Percentiles rank a stretch among this genome's conserved stretches.
These are phyloP conservation scores for Calameuta filiformis DNA, from an alignment of 2,888 invertebrate genomes.

Conservation along the genomic window DNA sequence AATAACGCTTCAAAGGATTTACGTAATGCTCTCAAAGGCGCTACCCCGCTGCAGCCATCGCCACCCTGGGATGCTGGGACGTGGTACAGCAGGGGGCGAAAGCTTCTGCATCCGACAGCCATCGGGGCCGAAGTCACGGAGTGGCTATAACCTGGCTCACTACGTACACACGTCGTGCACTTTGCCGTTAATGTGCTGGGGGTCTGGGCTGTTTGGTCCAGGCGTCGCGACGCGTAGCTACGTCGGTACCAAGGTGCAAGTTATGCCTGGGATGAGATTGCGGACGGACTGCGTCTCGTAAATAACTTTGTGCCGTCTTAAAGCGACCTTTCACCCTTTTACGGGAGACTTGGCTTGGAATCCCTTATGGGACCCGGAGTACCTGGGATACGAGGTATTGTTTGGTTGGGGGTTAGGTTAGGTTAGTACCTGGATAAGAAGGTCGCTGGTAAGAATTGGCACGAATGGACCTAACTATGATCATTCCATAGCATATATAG, in stretches of 20 bases:
- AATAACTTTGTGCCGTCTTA: slow-evolving; percentile 26
- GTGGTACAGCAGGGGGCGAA: slow-evolving; percentile 11
- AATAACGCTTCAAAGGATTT: slow-evolving; percentile 32
- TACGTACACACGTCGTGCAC: slow-evolving; percentile 35
- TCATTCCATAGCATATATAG: background rate
- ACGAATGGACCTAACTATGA: background rate
- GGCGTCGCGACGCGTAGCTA: slow-evolving; percentile 4
- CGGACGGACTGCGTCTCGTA: slow-evolving; percentile 34
- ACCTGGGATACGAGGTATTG: background rate
- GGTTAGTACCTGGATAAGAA: background rate
- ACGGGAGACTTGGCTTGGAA: background rate
- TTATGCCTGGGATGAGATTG: slow-evolving; percentile 31
- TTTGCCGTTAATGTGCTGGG: slow-evolving; percentile 31
- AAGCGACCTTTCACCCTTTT: slow-evolving; percentile 4
- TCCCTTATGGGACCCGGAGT: background rate
- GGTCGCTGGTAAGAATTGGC: background rate
- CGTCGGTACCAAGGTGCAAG: slow-evolving; percentile 10
- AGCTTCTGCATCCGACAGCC: slow-evolving; percentile 20
- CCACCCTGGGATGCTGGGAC: slow-evolving; percentile 17
- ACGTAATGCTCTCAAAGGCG: slow-evolving; percentile 24
- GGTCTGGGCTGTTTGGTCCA: slow-evolving; percentile 8
- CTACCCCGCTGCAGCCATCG: background rate
- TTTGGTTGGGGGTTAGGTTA: background rate
- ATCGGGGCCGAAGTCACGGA: slow-evolving; percentile 47
- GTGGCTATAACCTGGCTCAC: slow-evolving; percentile 37